A percentile compares a stretch with the other conserved stretches of the same genome.
Evolutionary conservation across 2,888 invertebrate species (phyloP).

Genomic region (Homarus gammarus): DNA sequence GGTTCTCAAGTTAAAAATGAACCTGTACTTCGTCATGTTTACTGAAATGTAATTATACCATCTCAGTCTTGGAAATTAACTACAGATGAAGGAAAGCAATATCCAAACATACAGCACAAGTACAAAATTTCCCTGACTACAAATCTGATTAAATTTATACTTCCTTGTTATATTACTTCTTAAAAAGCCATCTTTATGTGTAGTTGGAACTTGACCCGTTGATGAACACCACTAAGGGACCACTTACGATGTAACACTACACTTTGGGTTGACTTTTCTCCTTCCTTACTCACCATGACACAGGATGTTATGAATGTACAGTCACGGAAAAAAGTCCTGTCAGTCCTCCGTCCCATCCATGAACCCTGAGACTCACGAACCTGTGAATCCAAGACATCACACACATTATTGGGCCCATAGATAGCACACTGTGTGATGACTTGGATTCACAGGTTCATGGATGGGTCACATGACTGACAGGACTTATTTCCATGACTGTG

Average conservation of each 20-base stretch:
- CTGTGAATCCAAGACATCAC: no score
- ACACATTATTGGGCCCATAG: no score
- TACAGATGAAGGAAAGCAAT: not conserved
- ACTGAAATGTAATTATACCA: not conserved
- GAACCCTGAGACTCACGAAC: no score
- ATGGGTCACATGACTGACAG: no score
- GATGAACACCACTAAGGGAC: no score
- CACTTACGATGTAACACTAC: not conserved
- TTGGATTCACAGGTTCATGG: no score
- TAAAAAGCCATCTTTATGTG: not conserved
- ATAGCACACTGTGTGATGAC: no score
- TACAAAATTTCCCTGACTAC: conserved; percentile 1
- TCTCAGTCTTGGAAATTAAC: not conserved
- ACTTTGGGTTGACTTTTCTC: not conserved
- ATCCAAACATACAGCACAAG: not conserved
- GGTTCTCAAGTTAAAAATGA: no score
- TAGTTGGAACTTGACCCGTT: conserved; percentile 1
- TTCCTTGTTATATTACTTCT: not conserved
- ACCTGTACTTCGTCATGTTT: no score
- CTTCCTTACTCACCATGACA: not conserved
- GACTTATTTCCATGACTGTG: no score
- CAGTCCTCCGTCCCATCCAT: no score
- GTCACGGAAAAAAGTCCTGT: no score
- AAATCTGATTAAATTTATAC: not conserved
- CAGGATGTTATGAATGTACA: not conserved